Conservation (phyloP, 1,140 invertebrate species). For the Medauroidea extradentata region DNA sequence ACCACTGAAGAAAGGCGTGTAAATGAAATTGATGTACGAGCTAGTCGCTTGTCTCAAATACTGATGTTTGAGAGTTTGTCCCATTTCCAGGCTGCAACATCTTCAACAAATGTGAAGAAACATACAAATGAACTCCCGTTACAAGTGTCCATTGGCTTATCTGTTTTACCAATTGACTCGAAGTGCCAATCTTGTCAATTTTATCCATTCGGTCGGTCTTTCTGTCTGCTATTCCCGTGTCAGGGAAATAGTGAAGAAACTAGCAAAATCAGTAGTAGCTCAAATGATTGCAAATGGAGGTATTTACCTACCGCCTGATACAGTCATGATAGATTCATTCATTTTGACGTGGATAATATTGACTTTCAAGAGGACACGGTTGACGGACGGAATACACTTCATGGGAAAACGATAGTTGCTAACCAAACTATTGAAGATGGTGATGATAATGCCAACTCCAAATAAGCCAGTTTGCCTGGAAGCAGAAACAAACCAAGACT, state of each 20-base stretch:
- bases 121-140: background rate
- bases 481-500: constrained; percentile 9
- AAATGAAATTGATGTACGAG: constrained; percentile 5
- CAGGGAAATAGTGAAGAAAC: background rate
- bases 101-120: background rate
- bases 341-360: constrained; percentile 4
- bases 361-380: background rate
- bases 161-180: constrained; percentile 5
- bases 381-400: constrained; percentile 3
- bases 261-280: constrained; percentile 4
- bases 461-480: background rate
- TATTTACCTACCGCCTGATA: constrained; percentile 1
- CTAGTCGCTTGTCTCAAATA: constrained; percentile 4
- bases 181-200: constrained; percentile 2
- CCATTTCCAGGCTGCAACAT: background rate
- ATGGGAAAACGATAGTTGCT: constrained; percentile 2
- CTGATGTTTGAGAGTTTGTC: constrained; percentile 4
- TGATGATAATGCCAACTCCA: background rate
- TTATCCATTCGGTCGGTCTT: background rate
- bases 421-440: constrained; percentile 3
- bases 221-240: constrained; percentile 1
- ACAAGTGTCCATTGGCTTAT: constrained; percentile 1
- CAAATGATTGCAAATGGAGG: background rate
- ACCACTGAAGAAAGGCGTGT: background rate
- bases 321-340: background rate